Base-by-base conservation (phyloP, 2,113 vertebrate genomes). In the Coreoperca whiteheadi region DNA sequence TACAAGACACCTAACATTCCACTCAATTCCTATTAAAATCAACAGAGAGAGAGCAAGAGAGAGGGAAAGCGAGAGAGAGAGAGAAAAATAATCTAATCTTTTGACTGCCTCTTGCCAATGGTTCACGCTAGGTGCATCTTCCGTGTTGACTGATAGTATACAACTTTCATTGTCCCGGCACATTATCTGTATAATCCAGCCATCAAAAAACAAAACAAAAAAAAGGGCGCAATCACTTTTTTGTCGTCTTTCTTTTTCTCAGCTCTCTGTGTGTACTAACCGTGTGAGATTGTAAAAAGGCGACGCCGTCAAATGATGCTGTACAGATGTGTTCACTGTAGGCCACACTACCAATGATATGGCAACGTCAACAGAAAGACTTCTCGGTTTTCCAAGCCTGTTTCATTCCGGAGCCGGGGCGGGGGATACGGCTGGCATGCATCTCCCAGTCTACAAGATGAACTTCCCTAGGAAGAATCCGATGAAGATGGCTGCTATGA, bases 401-500 rank as follows among this genome's bases (percentile, higher is more conserved):
- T 88, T 81, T 85, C 63, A 83, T 86, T 87, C 84, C 67, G 54
- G 80, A 90, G 87, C 81, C 48, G 70, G 79, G 73, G 81, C 2
- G 64, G 88, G 77, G 85, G 79, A 87, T 64, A 88, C 82, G 94
- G 85, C 95, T 84, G 94, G 95, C 96, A 95, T 93, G 89, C 96
- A 95, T 95, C 96, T 94, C 84, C 95, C 90, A 88, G 94, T 96
- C 97, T 99, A 99, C 97, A 99, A 97, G 96, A 99, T 97, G 96
- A 99, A 99, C 94, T 99, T 99, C 94, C 97, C 98, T 95, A 99
- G 96, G 98, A 99, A 99, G 97, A 99, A 99, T 93, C 98, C 98
- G 86, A 99, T 98, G 97, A 99, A 99, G 95, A 99, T 97, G 96
- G 98, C 98, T 93, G 98, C 98, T 95, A 99, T 98, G 89, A 99